Percentiles rank a stretch among this genome's conserved stretches.
Conservation (phyloP, 2,113 vertebrate genomes). For the Brevimyrus niger region DNA sequence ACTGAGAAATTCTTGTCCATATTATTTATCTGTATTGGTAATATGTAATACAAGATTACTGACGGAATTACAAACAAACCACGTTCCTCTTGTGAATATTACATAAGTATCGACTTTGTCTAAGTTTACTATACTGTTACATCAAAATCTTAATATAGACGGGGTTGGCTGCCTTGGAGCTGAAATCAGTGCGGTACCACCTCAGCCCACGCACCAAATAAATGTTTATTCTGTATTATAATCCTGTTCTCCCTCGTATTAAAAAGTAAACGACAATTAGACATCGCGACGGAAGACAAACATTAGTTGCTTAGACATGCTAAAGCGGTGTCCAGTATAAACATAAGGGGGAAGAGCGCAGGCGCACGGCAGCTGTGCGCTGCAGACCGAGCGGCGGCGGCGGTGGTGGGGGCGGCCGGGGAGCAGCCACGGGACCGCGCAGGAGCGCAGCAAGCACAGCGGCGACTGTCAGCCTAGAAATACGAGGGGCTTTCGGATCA, state of each 20-base stretch:
- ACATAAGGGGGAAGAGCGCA: conserved; percentile 35
- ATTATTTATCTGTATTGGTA: neutral
- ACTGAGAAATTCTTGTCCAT: neutral
- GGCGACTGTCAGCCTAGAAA: conserved; percentile 32
- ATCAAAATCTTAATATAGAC: neutral
- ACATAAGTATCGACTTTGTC: neutral
- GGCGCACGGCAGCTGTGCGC: conserved; percentile 44
- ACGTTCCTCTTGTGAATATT: neutral
- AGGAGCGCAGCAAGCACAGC: conserved; percentile 38
- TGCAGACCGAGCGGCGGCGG: conserved; percentile 50
- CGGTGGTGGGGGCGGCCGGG: conserved; percentile 51
- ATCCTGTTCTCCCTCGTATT: neutral
- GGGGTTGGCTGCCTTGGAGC: neutral
- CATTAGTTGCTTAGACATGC: conserved; percentile 23
- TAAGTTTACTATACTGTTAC: neutral
- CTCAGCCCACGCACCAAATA: neutral
- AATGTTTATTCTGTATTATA: neutral
- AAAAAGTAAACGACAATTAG: neutral
- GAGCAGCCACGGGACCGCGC: conserved; percentile 47
- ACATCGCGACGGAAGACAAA: neutral
- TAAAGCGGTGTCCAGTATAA: conserved; percentile 44
- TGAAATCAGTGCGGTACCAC: neutral
- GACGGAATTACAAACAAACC: neutral
- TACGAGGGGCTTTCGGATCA: conserved; percentile 28
- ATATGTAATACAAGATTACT: neutral